Base-by-base conservation (phyloP, 1,140 invertebrate genomes). In the Drosophila erecta region DNA sequence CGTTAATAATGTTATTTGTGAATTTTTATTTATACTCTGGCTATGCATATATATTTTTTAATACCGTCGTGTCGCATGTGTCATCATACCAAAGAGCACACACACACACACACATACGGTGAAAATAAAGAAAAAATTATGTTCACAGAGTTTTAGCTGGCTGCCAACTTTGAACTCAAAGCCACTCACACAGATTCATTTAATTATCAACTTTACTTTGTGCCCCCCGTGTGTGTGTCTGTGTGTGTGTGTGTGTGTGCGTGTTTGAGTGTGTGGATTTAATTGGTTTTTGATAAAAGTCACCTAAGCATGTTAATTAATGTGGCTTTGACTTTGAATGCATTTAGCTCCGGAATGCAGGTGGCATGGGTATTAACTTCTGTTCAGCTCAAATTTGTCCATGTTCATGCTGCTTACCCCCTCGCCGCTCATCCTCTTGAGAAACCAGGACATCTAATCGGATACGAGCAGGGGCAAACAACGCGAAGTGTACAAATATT, bases 281-380 rank as follows among this genome's bases (percentile, higher is more conserved):
- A 89, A 89, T 89, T 89, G 84, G 84, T 90, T 89, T 86, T 90
- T 89, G 73, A 89, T 90, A 89, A 89, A 89, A 87, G 76, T 89
- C 65, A 90, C 73, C 84, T 90, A 84, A 81, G 85, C 84, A 89
- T 89, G 80, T 72, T 89, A 89, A 89, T 89, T 89, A 89, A 77
- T 83, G 84, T 69, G 73, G 58, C 75, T 76, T 77, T 77, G 74
- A 69, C 74, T 77, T 77, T 76, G 66, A 77, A 86, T 86, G 83
- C 76, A 60, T 83, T 51, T 72, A 24, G 67, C 70, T 24, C 6
- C 20, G 43, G 44, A 24, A 40, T 51, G 60, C 44, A 59, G 66
- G 38, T 59, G 44, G 70, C 24, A 20, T 24, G 64, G 35, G 35
- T 35, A 24, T 49, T 22, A 27, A 35, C 50, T 56, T 69, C 43